phyloP scores from a whole-genome alignment of 1,140 invertebrate genomes.

The Bombus pascuorum region DNA sequence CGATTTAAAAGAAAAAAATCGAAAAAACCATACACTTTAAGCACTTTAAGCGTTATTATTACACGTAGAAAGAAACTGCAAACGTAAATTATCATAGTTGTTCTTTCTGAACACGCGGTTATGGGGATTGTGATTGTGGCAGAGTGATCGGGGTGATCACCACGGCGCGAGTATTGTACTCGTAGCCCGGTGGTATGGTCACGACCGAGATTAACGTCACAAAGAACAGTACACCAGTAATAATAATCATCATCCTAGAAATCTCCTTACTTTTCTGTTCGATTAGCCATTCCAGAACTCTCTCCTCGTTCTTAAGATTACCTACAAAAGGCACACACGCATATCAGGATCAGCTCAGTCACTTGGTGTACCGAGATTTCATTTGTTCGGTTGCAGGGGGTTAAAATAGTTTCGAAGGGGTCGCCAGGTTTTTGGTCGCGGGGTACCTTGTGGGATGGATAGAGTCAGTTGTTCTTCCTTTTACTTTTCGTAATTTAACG shows the following conservation, averaged over 20 bases:
- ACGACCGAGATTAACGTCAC: conserved; percentile 82
- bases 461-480: conserved; percentile 25
- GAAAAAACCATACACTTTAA: neutral
- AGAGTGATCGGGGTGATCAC: conserved; percentile 78
- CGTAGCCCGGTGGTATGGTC: conserved; percentile 80
- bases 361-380: conserved; percentile 44
- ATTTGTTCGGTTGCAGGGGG: conserved; percentile 32
- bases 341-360: conserved; percentile 67
- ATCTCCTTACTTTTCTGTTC: conserved; percentile 95
- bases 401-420: neutral
- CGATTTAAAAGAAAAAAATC: neutral
- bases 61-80: neutral
- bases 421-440: conserved; percentile 4
- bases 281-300: conserved; percentile 97
- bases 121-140: conserved; percentile 74
- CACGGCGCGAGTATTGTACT: conserved; percentile 77
- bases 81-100: neutral
- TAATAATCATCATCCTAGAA: conserved; percentile 83
- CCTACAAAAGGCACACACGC: conserved; percentile 88
- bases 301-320: conserved; percentile 97
- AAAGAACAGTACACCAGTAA: conserved; percentile 83
- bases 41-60: neutral
- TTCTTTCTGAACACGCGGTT: conserved; percentile 31
- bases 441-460: neutral
- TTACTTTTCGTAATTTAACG: neutral